phyloP scores from a whole-genome alignment of 2,797 vertebrate species.

The Pipistrellus pipistrellus region DNA sequence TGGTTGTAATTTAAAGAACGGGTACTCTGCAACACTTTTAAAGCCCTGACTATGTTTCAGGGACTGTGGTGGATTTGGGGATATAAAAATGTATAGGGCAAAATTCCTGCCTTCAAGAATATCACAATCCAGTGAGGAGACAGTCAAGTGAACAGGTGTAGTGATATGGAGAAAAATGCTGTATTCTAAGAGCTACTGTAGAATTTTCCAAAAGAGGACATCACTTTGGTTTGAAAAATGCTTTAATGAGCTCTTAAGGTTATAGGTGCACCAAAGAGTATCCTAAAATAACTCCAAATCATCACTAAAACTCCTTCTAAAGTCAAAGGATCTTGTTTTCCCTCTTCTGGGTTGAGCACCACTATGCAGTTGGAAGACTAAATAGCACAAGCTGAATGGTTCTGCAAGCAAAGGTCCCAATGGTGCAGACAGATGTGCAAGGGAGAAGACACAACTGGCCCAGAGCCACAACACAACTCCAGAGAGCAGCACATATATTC shows the following conservation, averaged over 20 bases:
- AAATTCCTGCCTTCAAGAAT: constrained; percentile 32
- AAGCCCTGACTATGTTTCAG: constrained; percentile 32
- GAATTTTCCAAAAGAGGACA: constrained; percentile 2
- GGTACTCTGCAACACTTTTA: constrained; percentile 48
- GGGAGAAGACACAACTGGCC: not conserved
- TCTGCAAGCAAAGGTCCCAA: not conserved
- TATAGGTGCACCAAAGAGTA: not conserved
- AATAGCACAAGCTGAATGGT: not conserved
- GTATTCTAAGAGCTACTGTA: not conserved
- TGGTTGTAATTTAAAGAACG: constrained; percentile 69
- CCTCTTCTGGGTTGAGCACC: not conserved
- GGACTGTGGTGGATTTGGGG: not conserved
- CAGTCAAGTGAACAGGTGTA: not conserved
- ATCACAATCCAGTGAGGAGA: not conserved
- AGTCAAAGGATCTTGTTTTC: not conserved
- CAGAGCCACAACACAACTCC: not conserved
- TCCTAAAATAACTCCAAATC: constrained; percentile 34
- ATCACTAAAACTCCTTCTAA: constrained; percentile 6
- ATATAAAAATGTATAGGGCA: constrained; percentile 19
- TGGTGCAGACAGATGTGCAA: not conserved
- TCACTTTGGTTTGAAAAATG: constrained; percentile 22
- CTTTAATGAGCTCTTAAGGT: not conserved
- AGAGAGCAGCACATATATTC: not conserved
- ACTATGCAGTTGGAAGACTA: not conserved
- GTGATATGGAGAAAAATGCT: not conserved